Evolutionary conservation across 2,113 vertebrate species (phyloP), one percentile per base, ranked within the genome.

Genomic region (Willisornis vidua): DNA sequence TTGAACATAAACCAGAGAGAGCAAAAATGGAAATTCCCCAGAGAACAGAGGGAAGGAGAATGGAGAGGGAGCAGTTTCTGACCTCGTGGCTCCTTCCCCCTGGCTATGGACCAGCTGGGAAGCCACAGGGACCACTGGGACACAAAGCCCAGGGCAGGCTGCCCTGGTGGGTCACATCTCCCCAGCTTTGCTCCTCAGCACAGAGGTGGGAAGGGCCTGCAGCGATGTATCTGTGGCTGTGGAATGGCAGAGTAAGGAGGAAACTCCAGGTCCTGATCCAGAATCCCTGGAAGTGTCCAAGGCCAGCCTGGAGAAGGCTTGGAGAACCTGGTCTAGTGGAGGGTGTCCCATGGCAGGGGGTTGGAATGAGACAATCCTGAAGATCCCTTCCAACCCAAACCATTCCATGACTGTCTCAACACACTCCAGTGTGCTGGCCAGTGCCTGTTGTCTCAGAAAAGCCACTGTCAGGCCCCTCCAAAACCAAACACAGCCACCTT

Each of bases 21-120:
- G 54, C n/a, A 92, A 79, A 92, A 85, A 45, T 54, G 82, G 88
- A 83, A 95, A 85, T 76, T 65, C 82, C 79, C 85, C 67, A 26
- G 82, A 71, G 90, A 58, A 37, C 6, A 13, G 62, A 28, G 54
- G 72, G 39, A 57, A 94, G 67, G 46, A 70, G 12, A 45, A 41
- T 14, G 39, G 49, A 54, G 72, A 73, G 18, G 19, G 54, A 68
- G 14, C 1, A 1, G 54, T 20, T 93, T 74, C 75, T 83, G 63
- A 17, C 28, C 62, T 66, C 3, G 15, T 37, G 14, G 57, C 22
- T 88, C 43, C 19, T 71, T 58, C 31, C 14, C 12, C 43, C 18
- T 58, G 41, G 35, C 39, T 52, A 4, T 14, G 41, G 49, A 20
- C 59, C 9, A 3, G 31, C 39, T 68, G 54, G 26, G 72, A 25